Base-by-base conservation (phyloP, 2,888 invertebrate species). In the Pseudococcus jackbeardsleyi region DNA sequence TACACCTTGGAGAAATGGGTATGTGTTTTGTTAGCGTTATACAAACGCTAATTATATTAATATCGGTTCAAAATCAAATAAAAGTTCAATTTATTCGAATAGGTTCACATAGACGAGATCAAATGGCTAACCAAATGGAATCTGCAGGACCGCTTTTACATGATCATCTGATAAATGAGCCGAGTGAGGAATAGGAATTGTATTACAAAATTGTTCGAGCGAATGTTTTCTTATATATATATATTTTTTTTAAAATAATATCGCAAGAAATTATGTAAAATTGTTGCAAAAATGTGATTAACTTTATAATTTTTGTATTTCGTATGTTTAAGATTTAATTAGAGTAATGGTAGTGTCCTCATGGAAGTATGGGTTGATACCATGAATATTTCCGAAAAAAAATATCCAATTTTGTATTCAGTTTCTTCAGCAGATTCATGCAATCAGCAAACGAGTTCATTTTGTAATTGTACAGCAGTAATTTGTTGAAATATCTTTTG, bases 1-100 rank as follows among this genome's bases (percentile, higher is more conserved):
- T 98, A 89, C 97, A 98, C 92, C 96, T 98, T 77, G 93, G 96
- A 90, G 97, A 98, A 92, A 95, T 96, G 94, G 96, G 96, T 95
- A 94, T 95, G 95, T 94, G 90, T n/a, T n/a, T n/a, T n/a, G n/a
- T n/a, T n/a, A n/a, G n/a, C n/a, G n/a, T 94, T 94, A 22, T 64
- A 1, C 22, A 1, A 64, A 50, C 48, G 22, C 9, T n/a, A n/a
- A 19, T 9, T 42, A 59, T 59, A n/a, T 3, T 33, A 33, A 33
- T 2, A 3, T 33, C 3, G 26, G 3, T 33, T 33, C 26, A 33
- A 33, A 33, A 33, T 33, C 26, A 33, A 33, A 33, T 3, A 1
- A 33, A 3, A 33, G 8, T 19, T 22, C 0, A 22, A 59, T 59
- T 64, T 22, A 64, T 64, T 64, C 8, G 6, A 64, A 22, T 64